Evolutionary conservation across 2,797 vertebrate genomes (phyloP).

Genomic region (Diglossa cyanea): DNA sequence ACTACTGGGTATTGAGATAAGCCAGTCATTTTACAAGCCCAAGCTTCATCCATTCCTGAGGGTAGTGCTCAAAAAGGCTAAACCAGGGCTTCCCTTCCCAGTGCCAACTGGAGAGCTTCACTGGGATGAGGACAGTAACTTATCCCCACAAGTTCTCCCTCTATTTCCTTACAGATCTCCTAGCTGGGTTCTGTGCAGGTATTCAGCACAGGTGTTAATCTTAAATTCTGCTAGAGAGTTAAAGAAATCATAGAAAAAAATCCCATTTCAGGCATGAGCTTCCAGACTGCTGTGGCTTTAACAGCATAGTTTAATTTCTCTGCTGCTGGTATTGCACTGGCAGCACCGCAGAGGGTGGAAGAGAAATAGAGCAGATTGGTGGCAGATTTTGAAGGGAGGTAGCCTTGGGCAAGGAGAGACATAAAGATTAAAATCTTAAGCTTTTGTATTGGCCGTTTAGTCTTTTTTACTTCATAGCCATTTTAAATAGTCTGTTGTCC

Average conservation of each 20-base stretch:
- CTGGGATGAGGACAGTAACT: accelerated
- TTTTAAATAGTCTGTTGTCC: background rate
- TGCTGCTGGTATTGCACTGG: background rate
- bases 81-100: background rate
- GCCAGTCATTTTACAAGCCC: background rate
- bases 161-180: background rate
- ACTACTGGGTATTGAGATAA: background rate
- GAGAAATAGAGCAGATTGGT: background rate
- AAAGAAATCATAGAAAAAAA: background rate
- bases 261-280: background rate
- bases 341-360: background rate
- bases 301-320: background rate
- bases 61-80: background rate
- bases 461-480: background rate
- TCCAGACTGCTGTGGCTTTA: background rate
- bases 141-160: background rate
- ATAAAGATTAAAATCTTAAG: background rate
- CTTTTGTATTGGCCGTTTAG: background rate
- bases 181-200: background rate
- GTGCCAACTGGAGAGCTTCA: background rate
- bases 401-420: background rate
- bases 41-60: background rate
- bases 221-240: background rate
- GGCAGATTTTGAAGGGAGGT: background rate
- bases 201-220: background rate